A percentile compares a stretch with the other conserved stretches of the same genome.
Conservation (phyloP, 2,797 vertebrate species). For the Phoeniculus purpureus region DNA sequence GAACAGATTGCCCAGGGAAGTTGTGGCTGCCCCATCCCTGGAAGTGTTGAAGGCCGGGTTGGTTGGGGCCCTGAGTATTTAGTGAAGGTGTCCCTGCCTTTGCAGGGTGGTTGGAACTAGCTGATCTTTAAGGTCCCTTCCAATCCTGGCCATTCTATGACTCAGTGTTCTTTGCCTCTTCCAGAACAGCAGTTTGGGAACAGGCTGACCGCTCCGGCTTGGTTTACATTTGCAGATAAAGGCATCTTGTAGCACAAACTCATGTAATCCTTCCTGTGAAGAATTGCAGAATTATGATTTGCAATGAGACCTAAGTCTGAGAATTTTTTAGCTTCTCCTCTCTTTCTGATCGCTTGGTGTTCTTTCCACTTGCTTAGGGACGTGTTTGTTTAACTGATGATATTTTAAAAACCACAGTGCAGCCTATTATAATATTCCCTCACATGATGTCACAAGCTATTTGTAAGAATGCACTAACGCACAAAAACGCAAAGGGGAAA, state of each 20-base stretch:
- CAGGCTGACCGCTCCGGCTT: background rate
- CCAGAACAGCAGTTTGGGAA: background rate
- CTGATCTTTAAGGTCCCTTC: too few relatives aligned
- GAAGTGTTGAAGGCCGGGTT: too few relatives aligned
- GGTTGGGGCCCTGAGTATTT: too few relatives aligned
- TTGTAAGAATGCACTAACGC: conserved; percentile 26
- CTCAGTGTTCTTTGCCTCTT: background rate
- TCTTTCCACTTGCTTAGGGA: conserved; percentile 4
- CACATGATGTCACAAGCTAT: background rate
- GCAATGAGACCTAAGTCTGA: background rate
- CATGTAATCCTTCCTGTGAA: background rate
- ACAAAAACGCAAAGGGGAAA: conserved; percentile 6
- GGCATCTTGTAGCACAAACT: background rate
- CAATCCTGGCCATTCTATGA: too few relatives aligned
- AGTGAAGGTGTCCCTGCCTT: too few relatives aligned
- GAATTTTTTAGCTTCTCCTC: background rate
- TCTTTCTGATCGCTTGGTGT: background rate
- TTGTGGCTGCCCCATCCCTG: too few relatives aligned
- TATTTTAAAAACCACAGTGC: conserved; percentile 2
- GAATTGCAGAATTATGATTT: background rate
- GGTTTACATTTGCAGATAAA: background rate
- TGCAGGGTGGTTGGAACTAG: too few relatives aligned
- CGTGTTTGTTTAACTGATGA: background rate
- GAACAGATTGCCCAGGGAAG: too few relatives aligned
- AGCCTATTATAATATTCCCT: background rate